Conservation (phyloP, 2,113 vertebrate genomes). For the Xyrauchen texanus region DNA sequence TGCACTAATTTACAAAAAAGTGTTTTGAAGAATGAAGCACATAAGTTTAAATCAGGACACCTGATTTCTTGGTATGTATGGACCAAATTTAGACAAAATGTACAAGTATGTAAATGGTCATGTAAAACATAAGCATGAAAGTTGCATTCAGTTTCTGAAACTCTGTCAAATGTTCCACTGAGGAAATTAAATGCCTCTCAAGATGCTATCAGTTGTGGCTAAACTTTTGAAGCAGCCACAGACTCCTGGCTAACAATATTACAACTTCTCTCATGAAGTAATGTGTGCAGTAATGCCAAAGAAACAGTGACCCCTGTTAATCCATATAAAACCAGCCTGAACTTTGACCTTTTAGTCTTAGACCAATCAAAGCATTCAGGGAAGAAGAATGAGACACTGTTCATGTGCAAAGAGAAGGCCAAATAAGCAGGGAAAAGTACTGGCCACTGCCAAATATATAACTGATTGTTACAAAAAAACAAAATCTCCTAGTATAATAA, state of each 20-base stretch:
- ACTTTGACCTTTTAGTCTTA: slow-evolving; percentile 33
- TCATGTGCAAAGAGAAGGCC: slow-evolving; percentile 4
- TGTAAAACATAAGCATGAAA: not conserved
- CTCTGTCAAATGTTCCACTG: slow-evolving; percentile 2
- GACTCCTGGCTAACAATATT: slow-evolving; percentile 37
- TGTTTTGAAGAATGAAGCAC: not conserved
- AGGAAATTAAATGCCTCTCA: slow-evolving; percentile 2
- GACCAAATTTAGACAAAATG: not conserved
- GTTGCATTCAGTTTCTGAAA: not conserved
- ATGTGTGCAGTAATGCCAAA: slow-evolving; percentile 35
- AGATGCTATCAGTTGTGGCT: not conserved
- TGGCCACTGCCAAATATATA: not conserved
- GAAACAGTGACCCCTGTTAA: slow-evolving; percentile 30
- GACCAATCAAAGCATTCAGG: slow-evolving; percentile 12
- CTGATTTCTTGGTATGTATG: not conserved
- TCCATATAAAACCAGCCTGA: slow-evolving; percentile 33
- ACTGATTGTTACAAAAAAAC: not conserved
- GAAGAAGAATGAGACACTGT: slow-evolving; percentile 16
- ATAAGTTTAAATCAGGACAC: slow-evolving; percentile 19
- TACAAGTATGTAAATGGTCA: not conserved
- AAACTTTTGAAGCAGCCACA: slow-evolving; percentile 29
- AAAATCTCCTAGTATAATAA: not conserved
- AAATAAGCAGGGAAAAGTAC: not conserved
- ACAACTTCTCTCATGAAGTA: slow-evolving; percentile 24
- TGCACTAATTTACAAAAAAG: not conserved